Evolutionary conservation across 2,113 vertebrate genomes (phyloP), one percentile per base, ranked within the genome.

Genomic region (Dipodomys merriami): DNA sequence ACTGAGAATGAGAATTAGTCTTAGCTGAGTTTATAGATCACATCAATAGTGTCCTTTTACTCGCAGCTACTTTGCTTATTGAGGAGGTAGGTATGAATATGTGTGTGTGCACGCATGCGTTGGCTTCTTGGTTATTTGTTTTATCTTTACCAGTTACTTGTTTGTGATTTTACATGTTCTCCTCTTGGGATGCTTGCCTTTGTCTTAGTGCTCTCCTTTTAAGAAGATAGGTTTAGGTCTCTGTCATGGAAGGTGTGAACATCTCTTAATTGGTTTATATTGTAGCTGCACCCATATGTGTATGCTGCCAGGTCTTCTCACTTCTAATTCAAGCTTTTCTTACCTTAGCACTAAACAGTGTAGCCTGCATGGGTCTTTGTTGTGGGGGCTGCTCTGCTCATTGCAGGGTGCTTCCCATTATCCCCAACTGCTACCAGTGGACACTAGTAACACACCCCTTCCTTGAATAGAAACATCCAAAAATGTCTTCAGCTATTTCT

Each of bases 111-210:
- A 53, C 49, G 10, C 49, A 15, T 46, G 57, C 49, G 6, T 68
- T 74, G 72, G 33, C 30, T 64, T 65, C 19, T 74, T 62, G n/a
- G 11, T 22, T 27, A 5, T 65, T 30, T 65, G 19, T 65, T 60
- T 7, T 33, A 3, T 60, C 65, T 86, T 79, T 53, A 18, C 53
- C 13, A 25, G 20, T 6, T 60, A n/a, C 25, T 80, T 53, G 76
- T 46, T 49, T 13, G 6, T 35, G n/a, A 33, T 23, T 79, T 88
- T 88, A 44, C 39, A 33, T 71, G 68, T 72, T 95, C 88, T 91
- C 30, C 71, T 86, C 0, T 39, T 60, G 57, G 19, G 65, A 19
- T 27, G 2, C 57, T 60, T 62, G 16, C 25, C 69, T 94, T 67
- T 85, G 46, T 78, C 12, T 29, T 35, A 49, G 49, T 77, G 15